phyloP scores from a whole-genome alignment of 2,888 invertebrate species.

The Eupithecia insigniata region DNA sequence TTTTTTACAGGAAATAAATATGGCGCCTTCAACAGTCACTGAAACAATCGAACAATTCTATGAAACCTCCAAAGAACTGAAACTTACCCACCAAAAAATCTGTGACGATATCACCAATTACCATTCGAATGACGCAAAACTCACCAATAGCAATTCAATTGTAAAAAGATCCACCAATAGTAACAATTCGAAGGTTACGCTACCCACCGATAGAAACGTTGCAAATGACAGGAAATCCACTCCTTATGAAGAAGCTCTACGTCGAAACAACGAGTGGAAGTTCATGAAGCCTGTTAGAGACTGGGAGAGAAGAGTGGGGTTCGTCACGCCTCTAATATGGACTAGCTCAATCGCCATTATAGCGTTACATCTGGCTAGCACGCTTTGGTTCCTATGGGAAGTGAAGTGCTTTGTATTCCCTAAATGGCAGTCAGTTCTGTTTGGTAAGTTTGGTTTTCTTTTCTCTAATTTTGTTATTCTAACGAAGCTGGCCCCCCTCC shows the following conservation, averaged over 20 bases:
- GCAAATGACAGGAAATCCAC: conserved; percentile 10
- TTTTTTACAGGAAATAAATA: conserved; percentile 31
- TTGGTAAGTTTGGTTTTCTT: conserved; percentile 80
- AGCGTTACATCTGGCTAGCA: conserved; percentile 67
- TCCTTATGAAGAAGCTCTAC: conserved; percentile 57
- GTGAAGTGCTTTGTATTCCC: conserved; percentile 53
- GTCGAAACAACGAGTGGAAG: conserved; percentile 52
- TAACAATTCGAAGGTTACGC: neutral
- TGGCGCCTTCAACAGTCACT: conserved; percentile 28
- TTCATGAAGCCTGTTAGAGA: conserved; percentile 57
- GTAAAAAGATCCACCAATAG: neutral
- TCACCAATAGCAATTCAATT: neutral
- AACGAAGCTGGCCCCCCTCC: no score
- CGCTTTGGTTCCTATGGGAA: conserved; percentile 66
- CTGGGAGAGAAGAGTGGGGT: conserved; percentile 74
- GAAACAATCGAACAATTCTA: conserved; percentile 28
- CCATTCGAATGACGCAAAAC: neutral
- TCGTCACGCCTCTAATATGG: conserved; percentile 87
- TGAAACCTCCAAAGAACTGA: conserved; percentile 24
- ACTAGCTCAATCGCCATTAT: conserved; percentile 83
- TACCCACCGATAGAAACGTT: neutral
- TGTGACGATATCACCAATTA: neutral
- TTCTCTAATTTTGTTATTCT: neutral
- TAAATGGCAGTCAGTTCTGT: conserved; percentile 78
- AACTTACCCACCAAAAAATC: conserved; percentile 12